Conservation (phyloP, 2,888 invertebrate genomes). For the Matsumyia berberina region DNA sequence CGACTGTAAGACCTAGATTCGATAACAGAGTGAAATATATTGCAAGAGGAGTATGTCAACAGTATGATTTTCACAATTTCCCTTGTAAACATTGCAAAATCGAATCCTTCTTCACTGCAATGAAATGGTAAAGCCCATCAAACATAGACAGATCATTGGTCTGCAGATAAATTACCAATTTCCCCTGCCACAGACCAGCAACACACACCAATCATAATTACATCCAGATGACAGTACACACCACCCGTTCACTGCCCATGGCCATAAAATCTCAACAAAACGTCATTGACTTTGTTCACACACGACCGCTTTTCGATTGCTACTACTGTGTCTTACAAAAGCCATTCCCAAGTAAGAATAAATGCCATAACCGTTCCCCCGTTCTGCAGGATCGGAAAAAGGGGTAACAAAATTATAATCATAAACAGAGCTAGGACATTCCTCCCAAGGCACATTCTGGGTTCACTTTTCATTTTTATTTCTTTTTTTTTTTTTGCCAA, state of each 20-base stretch:
- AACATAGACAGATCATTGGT: neutral
- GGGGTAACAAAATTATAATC: slow-evolving; percentile 67
- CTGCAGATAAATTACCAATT: neutral
- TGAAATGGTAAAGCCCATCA: no score
- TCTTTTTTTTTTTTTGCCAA: slow-evolving; percentile 37
- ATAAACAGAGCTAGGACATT: slow-evolving; percentile 63
- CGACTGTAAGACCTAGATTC: no score
- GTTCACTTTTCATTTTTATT: slow-evolving; percentile 5
- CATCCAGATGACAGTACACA: slow-evolving; percentile 1
- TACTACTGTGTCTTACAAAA: slow-evolving; percentile 54
- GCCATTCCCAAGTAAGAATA: slow-evolving; percentile 50
- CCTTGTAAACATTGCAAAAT: no score
- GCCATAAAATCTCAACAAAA: slow-evolving; percentile 63
- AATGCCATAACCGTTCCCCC: slow-evolving; percentile 53
- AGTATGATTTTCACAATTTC: no score
- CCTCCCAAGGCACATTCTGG: slow-evolving; percentile 26
- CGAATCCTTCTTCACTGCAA: no score
- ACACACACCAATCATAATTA: slow-evolving; percentile 29
- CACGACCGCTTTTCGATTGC: slow-evolving; percentile 69
- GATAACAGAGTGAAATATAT: no score
- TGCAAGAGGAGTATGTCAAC: no score
- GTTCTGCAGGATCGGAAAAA: slow-evolving; percentile 31
- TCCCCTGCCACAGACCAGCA: neutral
- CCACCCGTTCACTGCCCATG: slow-evolving; percentile 1
- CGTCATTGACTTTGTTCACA: slow-evolving; percentile 59